Evolutionary conservation across 2,113 vertebrate genomes (phyloP).

Genomic region (Mesocricetus auratus): DNA sequence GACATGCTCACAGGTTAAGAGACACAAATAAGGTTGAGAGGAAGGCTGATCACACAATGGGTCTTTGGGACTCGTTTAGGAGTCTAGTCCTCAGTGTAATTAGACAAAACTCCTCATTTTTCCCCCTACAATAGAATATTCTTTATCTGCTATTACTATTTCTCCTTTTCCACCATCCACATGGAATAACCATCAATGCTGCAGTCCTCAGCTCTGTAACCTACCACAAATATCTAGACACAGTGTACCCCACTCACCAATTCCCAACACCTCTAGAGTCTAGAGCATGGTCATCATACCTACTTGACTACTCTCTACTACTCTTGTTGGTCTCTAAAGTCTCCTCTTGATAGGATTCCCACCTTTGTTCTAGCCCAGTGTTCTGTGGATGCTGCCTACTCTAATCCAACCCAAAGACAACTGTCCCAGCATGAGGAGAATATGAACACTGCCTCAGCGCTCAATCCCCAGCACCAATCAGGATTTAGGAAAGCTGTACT

Average conservation of each 20-base stretch:
- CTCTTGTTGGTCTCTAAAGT: background rate
- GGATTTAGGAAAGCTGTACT: background rate
- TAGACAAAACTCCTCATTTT: background rate
- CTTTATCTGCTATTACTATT: rapidly evolving
- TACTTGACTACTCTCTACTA: background rate
- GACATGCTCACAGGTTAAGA: background rate
- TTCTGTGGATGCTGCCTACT: background rate
- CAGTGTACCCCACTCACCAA: background rate
- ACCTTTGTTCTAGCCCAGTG: rapidly evolving
- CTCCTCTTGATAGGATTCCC: background rate
- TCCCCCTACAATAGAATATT: background rate
- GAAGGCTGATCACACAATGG: background rate
- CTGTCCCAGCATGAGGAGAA: background rate
- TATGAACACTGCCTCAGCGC: background rate
- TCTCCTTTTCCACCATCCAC: background rate
- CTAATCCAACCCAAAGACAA: background rate
- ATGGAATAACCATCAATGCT: background rate
- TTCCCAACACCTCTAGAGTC: no score
- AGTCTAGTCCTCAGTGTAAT: background rate
- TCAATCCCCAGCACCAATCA: background rate
- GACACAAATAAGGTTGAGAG: background rate
- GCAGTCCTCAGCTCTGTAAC: background rate
- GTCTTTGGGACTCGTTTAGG: background rate
- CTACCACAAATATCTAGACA: background rate
- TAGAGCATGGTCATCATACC: rapidly evolving